Base-by-base conservation (phyloP, 2,888 invertebrate species). In the Andrena dorsata region DNA sequence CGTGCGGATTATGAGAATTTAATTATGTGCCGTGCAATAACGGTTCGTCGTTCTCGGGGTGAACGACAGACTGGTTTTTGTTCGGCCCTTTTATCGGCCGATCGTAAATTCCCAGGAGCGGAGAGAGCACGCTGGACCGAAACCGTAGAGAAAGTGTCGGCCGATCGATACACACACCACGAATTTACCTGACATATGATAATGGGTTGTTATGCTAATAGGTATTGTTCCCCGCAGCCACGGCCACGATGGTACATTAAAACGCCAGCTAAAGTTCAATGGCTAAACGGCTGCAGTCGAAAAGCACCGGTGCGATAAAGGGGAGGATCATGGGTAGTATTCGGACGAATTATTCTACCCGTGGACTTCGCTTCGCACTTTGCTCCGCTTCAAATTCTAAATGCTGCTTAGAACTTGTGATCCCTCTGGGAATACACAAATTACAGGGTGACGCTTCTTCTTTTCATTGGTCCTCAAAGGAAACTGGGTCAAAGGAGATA, bases 201-300 rank as follows among this genome's bases (percentile, higher is more conserved):
- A 75, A 79, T 83, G 35, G 53, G 79, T 75, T 68, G 68, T 83
- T 75, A 72, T 78, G 75, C 71, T 79, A 83, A 83, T 83, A 47
- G 53, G 10, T 47, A 82, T 60, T 82, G 68, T 77, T 81, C 53
- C 8, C 56, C 35, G 35, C 35, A 26, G 72, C 63, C 20, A 32
- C 30, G 10, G 23, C 35, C 58, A 32, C 60, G 61, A 63, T 74
- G 53, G 74, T 26, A 16, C 16, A 56, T 73, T 68, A 78, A 82
- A 83, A 47, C 68, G 16, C 10, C 23, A 7, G 20, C 20, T 66
- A 73, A 68, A 71, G 47, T 68, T 81, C 64, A 49, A 41, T n/a
- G 72, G 8, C 60, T 28, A 53, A 63, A 35, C 51, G 20, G n/a
- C 28, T 51, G 10, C 10, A 28, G 53, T 41, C 16, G 0, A 41